Evolutionary conservation across 1,140 invertebrate genomes (phyloP).

Genomic region (Babylonia areolata): DNA sequence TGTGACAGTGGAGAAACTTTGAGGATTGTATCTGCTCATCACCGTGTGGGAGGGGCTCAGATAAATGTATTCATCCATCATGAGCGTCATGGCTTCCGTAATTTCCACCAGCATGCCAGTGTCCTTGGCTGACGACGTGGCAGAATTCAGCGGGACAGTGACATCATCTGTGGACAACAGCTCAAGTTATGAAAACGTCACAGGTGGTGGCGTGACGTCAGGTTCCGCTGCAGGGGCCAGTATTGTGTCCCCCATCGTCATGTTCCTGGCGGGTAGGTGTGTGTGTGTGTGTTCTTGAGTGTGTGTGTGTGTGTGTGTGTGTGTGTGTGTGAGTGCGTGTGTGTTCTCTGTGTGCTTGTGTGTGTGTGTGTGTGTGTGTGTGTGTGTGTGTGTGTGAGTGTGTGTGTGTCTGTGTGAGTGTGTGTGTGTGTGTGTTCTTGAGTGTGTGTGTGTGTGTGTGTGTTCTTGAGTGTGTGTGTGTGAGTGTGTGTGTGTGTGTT

Average conservation of each 20-base stretch:
- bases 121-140: neutral
- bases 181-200: neutral
- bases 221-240: constrained; percentile 50
- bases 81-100: neutral
- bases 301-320: neutral
- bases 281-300: neutral
- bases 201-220: neutral
- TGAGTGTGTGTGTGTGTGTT: too few species aligned
- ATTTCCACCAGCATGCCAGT: neutral
- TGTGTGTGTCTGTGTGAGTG: too few species aligned
- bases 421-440: too few species aligned
- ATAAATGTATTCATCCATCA: too few species aligned
- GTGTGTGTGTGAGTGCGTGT: neutral
- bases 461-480: too few species aligned
- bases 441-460: too few species aligned
- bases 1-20: too few species aligned
- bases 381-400: neutral
- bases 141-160: neutral
- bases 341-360: too few species aligned
- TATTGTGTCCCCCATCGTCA: constrained; percentile 59
- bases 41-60: too few species aligned
- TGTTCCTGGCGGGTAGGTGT: constrained; percentile 54
- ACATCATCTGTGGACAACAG: neutral
- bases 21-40: too few species aligned
- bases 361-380: neutral